Base-by-base conservation (phyloP, 2,888 invertebrate genomes). In the Synergus umbraculus region DNA sequence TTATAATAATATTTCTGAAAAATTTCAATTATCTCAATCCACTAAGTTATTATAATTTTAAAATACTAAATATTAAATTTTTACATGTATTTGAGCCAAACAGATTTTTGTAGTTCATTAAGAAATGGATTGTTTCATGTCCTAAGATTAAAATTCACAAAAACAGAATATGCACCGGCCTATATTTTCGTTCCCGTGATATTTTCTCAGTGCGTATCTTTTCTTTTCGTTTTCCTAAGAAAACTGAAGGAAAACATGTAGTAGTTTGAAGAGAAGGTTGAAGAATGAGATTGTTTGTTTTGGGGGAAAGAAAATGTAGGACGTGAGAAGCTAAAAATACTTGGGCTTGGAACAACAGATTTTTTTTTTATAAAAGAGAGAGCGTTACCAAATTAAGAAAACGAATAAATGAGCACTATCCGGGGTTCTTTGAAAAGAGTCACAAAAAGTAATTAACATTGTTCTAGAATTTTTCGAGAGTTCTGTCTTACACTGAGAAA, bases 241-340 rank as follows among this genome's bases (percentile, higher is more conserved):
- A 49, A 43, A 49, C 69, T 69, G 4, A 69, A 69, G 15, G 10
- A 69, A 69, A 69, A 54, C 29, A 69, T 15, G 22, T 22, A 69
- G 69, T 29, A 69, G 69, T 37, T 69, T 69, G 9, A 29, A 54
- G 49, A 69, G 49, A 4, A 49, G 49, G 37, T 37, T 18, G 4
- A 49, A 69, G 69, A 69, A 69, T 37, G 69, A 69, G 49, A 49
- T 49, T 69, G 69, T 69, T 49, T 69, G 8, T 22, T 46, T 69
- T 54, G 4, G 29, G 49, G 37, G 8, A 69, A 69, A 54, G 49
- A 37, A 69, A 69, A 54, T 29, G 69, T 49, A 22, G 49, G 49
- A 29, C 22, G 60, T 22, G 18, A 12, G 18, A 60, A 22, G 22
- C 60, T 18, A 60, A 60, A 22, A 60, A 60, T 60, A 10, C 22